Base-by-base conservation (phyloP, 37 sponge, comb jelly and placozoan species). In the Ianthella basta region DNA sequence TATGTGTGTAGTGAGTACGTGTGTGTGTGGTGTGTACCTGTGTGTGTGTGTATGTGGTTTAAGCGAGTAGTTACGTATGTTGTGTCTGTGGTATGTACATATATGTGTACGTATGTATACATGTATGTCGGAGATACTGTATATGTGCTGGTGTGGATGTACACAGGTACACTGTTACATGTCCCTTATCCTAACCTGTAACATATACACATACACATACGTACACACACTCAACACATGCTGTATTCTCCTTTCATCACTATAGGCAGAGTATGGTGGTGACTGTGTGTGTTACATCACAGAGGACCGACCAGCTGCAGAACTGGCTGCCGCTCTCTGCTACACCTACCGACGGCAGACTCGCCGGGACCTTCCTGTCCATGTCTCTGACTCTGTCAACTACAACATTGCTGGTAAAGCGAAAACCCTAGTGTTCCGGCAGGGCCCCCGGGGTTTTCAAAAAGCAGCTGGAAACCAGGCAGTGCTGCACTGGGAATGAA, bases 281-380 rank as follows among this genome's bases (percentile, higher is more conserved):
- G 93, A 92, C 69, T 72, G 66, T 69, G 90, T 89, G 39, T 86
- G 86, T 32, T 89, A 86, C 63, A 29, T 92, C 10, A 80, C 80
- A 13, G 69, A 89, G 12, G 39, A 78, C 32, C 83, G 93, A 30
- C 89, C 90, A 25, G 83, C 87, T 4, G 80, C 84, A 20, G 93
- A 92, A 60, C 60, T 92, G 32, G 81, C 66, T 18, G 83, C 87
- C 61, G 86, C 90, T 19, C 25, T 92, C 56, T 89, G 87, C 79
- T 34, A 35, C 32, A 82, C 84, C 67, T 85, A 56, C 81, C 18
- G 83, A 13, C 80, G 87, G 55, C 75, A 86, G 64, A 88, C 80
- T 80, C 74, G 64, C 44, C 69, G 83, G 56, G 12, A 41, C 20
- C 79, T 92, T 53, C 83, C 79, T 18, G 82, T 91, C 23, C 81